A percentile compares a stretch with the other conserved stretches of the same genome.
Evolutionary conservation across 2,888 invertebrate species (phyloP).

Genomic region (Nemotelus pantherinus): DNA sequence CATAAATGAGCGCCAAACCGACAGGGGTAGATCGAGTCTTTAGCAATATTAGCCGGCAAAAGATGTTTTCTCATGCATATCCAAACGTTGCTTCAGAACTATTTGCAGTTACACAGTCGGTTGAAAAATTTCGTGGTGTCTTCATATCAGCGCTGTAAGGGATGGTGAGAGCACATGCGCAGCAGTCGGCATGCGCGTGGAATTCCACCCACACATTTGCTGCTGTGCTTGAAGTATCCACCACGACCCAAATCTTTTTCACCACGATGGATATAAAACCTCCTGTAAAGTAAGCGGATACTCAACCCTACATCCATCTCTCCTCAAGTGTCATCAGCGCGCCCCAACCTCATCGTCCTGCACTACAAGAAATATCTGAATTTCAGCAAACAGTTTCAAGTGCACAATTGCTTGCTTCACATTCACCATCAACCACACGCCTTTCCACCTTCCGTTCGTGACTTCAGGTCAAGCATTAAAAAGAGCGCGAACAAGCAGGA

Average conservation of each 20-base stretch:
- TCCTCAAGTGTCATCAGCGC: too few species aligned
- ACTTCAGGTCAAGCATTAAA: too few species aligned
- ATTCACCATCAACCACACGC: too few species aligned
- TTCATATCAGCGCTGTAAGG: constrained; percentile 11
- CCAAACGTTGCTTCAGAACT: background rate
- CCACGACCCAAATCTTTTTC: too few species aligned
- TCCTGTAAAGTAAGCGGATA: too few species aligned
- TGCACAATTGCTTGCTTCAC: too few species aligned
- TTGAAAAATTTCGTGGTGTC: background rate
- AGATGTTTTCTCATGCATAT: background rate
- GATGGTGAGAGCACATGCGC: constrained; percentile 14
- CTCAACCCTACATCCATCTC: too few species aligned
- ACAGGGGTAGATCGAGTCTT: background rate
- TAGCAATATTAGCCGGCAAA: constrained; percentile 21
- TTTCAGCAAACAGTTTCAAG: too few species aligned
- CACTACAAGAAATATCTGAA: background rate
- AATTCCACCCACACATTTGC: constrained; percentile 12
- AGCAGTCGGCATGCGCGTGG: constrained; percentile 16
- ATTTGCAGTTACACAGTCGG: background rate
- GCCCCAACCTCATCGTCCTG: too few species aligned
- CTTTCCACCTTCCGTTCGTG: too few species aligned
- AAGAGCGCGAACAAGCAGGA: background rate
- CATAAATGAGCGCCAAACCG: background rate
- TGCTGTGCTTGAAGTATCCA: background rate
- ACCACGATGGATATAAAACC: too few species aligned